Conservation (phyloP, 2,797 vertebrate species). For the Chrysocyon brachyurus region DNA sequence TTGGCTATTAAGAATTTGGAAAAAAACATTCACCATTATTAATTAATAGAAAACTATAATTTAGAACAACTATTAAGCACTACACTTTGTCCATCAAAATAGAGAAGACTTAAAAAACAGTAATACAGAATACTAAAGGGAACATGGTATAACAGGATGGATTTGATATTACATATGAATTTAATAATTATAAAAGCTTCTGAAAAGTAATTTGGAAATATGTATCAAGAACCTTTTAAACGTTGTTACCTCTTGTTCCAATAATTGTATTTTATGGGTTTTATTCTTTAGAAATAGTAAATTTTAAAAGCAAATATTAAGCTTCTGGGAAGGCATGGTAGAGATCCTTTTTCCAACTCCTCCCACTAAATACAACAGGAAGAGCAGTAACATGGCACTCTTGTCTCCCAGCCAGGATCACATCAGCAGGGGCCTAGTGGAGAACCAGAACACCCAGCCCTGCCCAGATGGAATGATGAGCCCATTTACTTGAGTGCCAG, state of each 20-base stretch:
- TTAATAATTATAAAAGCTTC: slow-evolving; percentile 16
- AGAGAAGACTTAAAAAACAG: not conserved
- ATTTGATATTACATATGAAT: not conserved
- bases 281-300: not conserved
- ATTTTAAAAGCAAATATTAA: slow-evolving; percentile 10
- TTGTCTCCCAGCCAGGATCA: not conserved
- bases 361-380: not conserved
- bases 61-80: not conserved
- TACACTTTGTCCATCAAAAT: not conserved
- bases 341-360: not conserved
- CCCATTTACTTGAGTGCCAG: not conserved
- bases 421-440: not conserved
- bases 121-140: not conserved
- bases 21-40: not conserved
- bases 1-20: not conserved
- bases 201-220: slow-evolving; percentile 43
- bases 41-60: not conserved
- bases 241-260: not conserved
- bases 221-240: not conserved
- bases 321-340: not conserved
- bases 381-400: not conserved
- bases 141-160: not conserved
- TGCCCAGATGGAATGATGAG: not conserved
- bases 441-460: not conserved
- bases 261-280: not conserved